phyloP scores from a whole-genome alignment of 2,888 invertebrate species.

The Pterobdella sp. region DNA sequence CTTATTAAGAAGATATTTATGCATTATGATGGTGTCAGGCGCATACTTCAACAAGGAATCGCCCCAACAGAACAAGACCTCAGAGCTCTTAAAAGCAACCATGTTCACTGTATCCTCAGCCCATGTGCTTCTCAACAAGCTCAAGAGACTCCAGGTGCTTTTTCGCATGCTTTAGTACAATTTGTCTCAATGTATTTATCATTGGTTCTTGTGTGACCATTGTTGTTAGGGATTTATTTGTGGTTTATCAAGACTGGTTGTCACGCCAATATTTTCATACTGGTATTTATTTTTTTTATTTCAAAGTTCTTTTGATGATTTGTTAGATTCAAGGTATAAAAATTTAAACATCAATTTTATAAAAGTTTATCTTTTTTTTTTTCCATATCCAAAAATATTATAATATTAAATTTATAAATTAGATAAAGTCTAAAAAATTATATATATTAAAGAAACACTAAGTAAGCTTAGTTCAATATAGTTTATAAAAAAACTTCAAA shows the following conservation, averaged over 20 bases:
- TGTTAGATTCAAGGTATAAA: too few species aligned
- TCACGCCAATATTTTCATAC: background rate
- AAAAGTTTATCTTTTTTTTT: too few species aligned
- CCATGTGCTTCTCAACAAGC: constrained; percentile 13
- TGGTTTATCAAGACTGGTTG: background rate
- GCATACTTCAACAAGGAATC: too few species aligned
- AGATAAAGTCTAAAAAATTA: too few species aligned
- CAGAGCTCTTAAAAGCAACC: constrained; percentile 13
- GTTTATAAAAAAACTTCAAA: too few species aligned
- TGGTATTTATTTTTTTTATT: background rate
- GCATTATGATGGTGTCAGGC: too few species aligned
- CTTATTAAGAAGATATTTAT: too few species aligned
- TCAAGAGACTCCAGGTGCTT: constrained; percentile 18
- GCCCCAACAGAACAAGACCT: background rate
- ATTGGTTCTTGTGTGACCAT: background rate
- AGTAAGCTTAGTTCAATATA: too few species aligned
- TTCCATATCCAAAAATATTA: too few species aligned
- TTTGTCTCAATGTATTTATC: background rate
- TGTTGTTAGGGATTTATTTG: background rate
- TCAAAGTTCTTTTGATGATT: background rate
- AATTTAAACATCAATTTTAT: too few species aligned
- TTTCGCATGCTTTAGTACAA: background rate
- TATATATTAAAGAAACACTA: too few species aligned
- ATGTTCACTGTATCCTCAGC: constrained; percentile 18
- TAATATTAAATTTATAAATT: too few species aligned